Base-by-base conservation (phyloP, 2,113 vertebrate species). In the Mesoclemmys tuberculata region DNA sequence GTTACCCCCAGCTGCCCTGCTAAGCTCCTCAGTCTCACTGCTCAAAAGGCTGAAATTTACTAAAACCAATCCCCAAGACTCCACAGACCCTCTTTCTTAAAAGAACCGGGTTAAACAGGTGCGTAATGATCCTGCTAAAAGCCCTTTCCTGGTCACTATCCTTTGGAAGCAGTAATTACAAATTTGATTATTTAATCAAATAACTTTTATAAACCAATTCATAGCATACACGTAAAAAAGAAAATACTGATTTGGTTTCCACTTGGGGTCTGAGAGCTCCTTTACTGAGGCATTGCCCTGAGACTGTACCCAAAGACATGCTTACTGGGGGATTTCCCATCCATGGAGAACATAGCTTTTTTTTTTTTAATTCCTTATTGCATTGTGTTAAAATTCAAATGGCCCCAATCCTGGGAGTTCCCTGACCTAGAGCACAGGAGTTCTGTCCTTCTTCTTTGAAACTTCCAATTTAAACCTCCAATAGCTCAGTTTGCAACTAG, bases 361-460 rank as follows among this genome's bases (percentile, higher is more conserved):
- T 58, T 5, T 46, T 89, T 84, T 83, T 87, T 83, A 93, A 95
- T 56, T 85, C 61, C 18, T 86, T 52, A 84, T 41, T 89, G n/a
- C 44, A 82, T 75, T 93, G 85, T 92, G 74, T 74, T 77, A 91
- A 77, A 87, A 93, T 83, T 88, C 61, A 75, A 92, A 86, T 90
- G 35, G 35, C 85, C 87, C 83, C 94, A 13, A 92, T 95, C 93
- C 88, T 61, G 81, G 83, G 68, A 92, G 84, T 85, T 92, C 88
- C 85, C 82, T 68, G 29, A 82, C 93, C 31, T 58, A 82, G 9
- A 92, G 35, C 38, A 95, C 55, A 95, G 87, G 58, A 18, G 24
- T 85, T 87, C 85, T 92, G 85, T 84, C 85, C 90, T 84, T 84
- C 85, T 88, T 21, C 51, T 27, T 78, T 46, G 78, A 91, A 92